Evolutionary conservation across 1,140 invertebrate species (phyloP), one percentile per base, ranked within the genome.

Genomic region (Babylonia areolata): DNA sequence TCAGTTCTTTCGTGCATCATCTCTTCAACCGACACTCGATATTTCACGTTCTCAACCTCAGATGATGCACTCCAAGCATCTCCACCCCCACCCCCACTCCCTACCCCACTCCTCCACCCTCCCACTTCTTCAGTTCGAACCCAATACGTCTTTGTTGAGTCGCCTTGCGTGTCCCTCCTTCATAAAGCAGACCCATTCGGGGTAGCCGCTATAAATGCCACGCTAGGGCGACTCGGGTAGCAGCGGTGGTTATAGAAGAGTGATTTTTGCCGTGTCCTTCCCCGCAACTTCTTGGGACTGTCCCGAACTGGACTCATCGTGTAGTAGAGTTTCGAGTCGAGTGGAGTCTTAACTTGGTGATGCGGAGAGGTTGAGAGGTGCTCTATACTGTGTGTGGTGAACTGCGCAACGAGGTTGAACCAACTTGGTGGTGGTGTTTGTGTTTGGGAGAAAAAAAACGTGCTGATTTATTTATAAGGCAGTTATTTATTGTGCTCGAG

Each of bases 241-340:
- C 46, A 64, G 58, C 28, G 58, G 46, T 20, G 46, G 58, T 64
- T 64, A 64, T 64, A 64, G 58, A 64, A 64, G 58, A 64, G 58
- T 64, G 58, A 64, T 64, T 64, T 64, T 64, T 51, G n/a, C n/a
- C n/a, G 58, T 64, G 58, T 23, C 58, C 58, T 64, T 64, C n/a
- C n/a, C n/a, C n/a, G 58, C 58, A 64, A 64, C 58, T 64, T n/a
- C 28, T 64, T 64, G 28, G n/a, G n/a, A n/a, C n/a, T n/a, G n/a
- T n/a, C n/a, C n/a, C n/a, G n/a, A n/a, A n/a, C n/a, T n/a, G n/a
- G n/a, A n/a, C n/a, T n/a, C n/a, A n/a, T n/a, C n/a, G n/a, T n/a
- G n/a, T n/a, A n/a, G n/a, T n/a, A n/a, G n/a, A n/a, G n/a, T n/a
- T n/a, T n/a, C n/a, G n/a, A n/a, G n/a, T n/a, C n/a, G n/a, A n/a